Evolutionary conservation across 2,888 invertebrate genomes (phyloP).

Genomic region (Orchesella flavescens): DNA sequence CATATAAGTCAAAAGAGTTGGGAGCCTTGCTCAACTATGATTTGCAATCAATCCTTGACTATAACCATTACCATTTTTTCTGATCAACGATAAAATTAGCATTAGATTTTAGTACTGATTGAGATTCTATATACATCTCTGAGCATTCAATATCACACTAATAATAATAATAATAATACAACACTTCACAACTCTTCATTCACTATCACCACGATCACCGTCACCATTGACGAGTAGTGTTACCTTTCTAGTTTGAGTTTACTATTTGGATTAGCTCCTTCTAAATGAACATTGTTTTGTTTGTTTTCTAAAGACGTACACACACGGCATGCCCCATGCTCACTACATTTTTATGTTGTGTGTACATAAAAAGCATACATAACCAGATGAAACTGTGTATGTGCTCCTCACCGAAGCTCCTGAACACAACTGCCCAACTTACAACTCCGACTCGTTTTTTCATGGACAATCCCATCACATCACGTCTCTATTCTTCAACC

Average conservation of each 20-base stretch:
- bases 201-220: no score
- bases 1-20: slow-evolving; percentile 29
- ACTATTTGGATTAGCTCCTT: no score
- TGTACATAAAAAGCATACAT: not conserved
- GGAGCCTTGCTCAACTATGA: slow-evolving; percentile 39
- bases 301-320: no score
- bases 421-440: slow-evolving; percentile 59
- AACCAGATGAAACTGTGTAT: not conserved
- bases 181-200: no score
- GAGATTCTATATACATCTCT: no score
- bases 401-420: slow-evolving; percentile 51
- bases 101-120: not conserved
- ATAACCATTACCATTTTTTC: slow-evolving; percentile 23
- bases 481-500: slow-evolving; percentile 23
- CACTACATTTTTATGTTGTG: no score
- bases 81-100: not conserved
- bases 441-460: slow-evolving; percentile 46
- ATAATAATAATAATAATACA: no score
- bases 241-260: no score
- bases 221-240: no score
- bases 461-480: slow-evolving; percentile 42
- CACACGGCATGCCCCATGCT: no score
- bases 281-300: no score
- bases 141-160: no score
- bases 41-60: slow-evolving; percentile 43